Percentiles rank a stretch among this genome's conserved stretches.
Evolutionary conservation across 2,888 invertebrate species (phyloP).

Genomic region (Strigamia transsilvanica): DNA sequence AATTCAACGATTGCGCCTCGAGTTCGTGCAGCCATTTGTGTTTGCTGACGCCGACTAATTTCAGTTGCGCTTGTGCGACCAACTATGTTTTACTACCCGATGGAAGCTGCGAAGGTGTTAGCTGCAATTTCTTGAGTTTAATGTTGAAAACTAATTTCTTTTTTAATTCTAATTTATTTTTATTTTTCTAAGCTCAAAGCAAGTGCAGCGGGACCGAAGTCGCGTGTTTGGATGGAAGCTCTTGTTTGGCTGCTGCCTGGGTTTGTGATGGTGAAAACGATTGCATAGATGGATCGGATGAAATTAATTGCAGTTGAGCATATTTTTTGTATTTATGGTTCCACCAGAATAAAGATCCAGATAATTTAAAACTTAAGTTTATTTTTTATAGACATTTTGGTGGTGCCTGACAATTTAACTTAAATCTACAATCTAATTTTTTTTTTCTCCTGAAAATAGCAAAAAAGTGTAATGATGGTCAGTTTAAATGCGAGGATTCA

Average conservation of each 20-base stretch:
- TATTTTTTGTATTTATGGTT: constrained; percentile 65
- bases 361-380: too few relatives aligned
- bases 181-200: neutral
- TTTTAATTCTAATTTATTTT: too few relatives aligned
- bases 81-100: constrained; percentile 72
- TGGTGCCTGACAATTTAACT: neutral
- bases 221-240: constrained; percentile 51
- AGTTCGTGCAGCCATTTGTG: constrained; percentile 51
- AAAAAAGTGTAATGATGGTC: constrained; percentile 60
- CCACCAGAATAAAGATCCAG: constrained; percentile 69
- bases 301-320: constrained; percentile 55
- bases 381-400: too few relatives aligned
- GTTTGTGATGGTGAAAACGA: constrained; percentile 69
- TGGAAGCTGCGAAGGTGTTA: constrained; percentile 58
- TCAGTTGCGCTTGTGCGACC: constrained; percentile 77
- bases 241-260: constrained; percentile 56
- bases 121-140: neutral
- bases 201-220: constrained; percentile 54
- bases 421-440: neutral
- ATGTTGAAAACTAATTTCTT: neutral
- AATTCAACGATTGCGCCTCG: constrained; percentile 51
- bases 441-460: neutral
- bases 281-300: constrained; percentile 57
- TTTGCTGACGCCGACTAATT: neutral
- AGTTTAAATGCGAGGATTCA: constrained; percentile 62